These are phyloP conservation scores for Patella pellucida DNA, from an alignment of 2,888 invertebrate genomes.

Conservation along the genomic window DNA sequence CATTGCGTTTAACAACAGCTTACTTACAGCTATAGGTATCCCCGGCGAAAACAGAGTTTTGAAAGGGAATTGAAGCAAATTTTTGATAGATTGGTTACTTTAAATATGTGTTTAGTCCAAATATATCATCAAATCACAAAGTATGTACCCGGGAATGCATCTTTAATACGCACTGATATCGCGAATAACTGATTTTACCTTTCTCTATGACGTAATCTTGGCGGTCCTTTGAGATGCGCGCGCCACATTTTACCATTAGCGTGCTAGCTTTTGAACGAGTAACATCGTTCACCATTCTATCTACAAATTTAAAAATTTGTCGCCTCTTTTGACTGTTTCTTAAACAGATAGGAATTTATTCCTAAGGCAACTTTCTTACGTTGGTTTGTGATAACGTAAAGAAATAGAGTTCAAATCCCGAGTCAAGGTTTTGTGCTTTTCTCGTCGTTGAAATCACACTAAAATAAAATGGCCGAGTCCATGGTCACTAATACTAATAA, in stretches of 20 bases:
- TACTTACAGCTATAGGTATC: too few relatives aligned
- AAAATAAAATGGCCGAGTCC: too few relatives aligned
- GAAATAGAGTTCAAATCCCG: not conserved
- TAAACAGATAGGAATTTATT: slow-evolving; percentile 10
- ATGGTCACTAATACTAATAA: too few relatives aligned
- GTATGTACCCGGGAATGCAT: too few relatives aligned
- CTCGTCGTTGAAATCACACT: not conserved
- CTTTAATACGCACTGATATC: too few relatives aligned
- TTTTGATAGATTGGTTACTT: too few relatives aligned
- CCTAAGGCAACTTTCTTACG: slow-evolving; percentile 9
- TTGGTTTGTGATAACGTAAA: slow-evolving; percentile 11
- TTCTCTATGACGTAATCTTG: slow-evolving; percentile 9
- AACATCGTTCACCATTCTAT: slow-evolving; percentile 11
- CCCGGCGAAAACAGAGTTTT: too few relatives aligned
- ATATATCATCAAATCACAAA: too few relatives aligned
- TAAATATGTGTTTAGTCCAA: too few relatives aligned
- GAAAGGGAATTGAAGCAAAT: too few relatives aligned
- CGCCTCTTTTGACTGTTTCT: slow-evolving; percentile 6
- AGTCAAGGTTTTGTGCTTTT: not conserved
- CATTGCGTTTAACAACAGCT: too few relatives aligned
- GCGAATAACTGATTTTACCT: too few relatives aligned
- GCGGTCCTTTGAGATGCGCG: slow-evolving; percentile 12
- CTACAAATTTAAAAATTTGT: slow-evolving; percentile 9
- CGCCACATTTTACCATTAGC: slow-evolving; percentile 8
- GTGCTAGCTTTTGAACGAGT: slow-evolving; percentile 10